Conservation (phyloP, 1,140 invertebrate genomes). For the Melanaphis sacchari region DNA sequence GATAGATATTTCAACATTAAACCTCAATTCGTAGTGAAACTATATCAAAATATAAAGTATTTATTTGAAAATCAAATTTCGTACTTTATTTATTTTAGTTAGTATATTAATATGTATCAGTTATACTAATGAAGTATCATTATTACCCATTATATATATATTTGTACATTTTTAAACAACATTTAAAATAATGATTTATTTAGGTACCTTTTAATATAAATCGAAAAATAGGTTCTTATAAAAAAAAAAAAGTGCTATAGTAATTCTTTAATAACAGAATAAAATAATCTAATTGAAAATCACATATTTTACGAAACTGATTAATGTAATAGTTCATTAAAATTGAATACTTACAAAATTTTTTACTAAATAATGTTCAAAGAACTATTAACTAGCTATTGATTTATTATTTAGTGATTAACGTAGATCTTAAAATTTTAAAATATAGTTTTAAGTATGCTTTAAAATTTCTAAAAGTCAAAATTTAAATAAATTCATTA, state of each 20-base stretch:
- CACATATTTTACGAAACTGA: background rate
- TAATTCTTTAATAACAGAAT: background rate
- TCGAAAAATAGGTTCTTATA: background rate
- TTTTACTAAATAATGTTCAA: background rate
- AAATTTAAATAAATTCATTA: background rate
- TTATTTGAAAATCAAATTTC: too few relatives aligned
- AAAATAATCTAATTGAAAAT: background rate
- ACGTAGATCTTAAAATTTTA: background rate
- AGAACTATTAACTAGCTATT: background rate
- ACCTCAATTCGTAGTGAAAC: too few relatives aligned
- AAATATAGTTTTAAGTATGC: background rate
- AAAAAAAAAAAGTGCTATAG: too few relatives aligned
- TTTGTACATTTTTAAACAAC: background rate
- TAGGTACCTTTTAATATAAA: too few relatives aligned
- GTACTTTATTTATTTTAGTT: too few relatives aligned
- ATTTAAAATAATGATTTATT: background rate
- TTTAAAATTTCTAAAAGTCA: background rate
- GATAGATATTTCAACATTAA: too few relatives aligned
- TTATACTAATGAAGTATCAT: too few relatives aligned
- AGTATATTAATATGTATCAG: too few relatives aligned
- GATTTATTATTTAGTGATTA: background rate
- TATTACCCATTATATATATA: too few relatives aligned
- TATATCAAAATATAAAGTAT: too few relatives aligned
- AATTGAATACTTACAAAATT: background rate
- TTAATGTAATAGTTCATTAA: background rate